Evolutionary conservation across 2,113 vertebrate species (phyloP).

Genomic region (Recurvirostra avosetta): DNA sequence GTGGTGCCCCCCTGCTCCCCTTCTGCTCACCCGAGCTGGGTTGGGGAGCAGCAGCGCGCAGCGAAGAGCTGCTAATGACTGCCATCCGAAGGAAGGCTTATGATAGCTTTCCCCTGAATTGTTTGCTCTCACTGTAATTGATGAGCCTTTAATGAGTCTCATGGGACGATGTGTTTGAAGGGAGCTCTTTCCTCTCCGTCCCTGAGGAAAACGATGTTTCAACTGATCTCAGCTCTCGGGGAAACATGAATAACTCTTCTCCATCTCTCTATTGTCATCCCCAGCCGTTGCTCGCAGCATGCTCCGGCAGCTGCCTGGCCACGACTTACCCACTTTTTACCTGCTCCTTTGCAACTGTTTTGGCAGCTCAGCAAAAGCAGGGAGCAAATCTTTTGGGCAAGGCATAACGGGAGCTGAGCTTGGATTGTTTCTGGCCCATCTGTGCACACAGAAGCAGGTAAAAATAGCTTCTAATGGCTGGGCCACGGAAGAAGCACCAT

Average conservation of each 20-base stretch:
- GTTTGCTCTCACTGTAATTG: constrained; percentile 41
- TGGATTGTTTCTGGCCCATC: constrained; percentile 41
- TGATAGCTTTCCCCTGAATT: background rate
- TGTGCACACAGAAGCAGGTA: background rate
- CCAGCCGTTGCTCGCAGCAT: background rate
- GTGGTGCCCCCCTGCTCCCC: background rate
- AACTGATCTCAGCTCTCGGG: constrained; percentile 26
- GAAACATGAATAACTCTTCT: constrained; percentile 48
- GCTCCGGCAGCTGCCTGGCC: constrained; percentile 20
- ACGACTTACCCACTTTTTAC: background rate
- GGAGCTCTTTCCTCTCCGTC: constrained; percentile 20
- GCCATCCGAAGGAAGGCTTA: background rate
- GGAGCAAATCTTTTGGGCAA: constrained; percentile 49
- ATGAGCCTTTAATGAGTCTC: constrained; percentile 58
- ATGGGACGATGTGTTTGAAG: constrained; percentile 13
- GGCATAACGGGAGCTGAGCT: constrained; percentile 15
- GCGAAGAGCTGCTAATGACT: background rate
- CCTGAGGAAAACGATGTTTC: constrained; percentile 3
- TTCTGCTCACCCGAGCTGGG: background rate
- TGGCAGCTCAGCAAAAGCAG: constrained; percentile 55
- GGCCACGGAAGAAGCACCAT: background rate
- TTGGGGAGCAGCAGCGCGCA: background rate
- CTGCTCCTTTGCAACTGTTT: constrained; percentile 13
- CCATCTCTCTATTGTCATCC: constrained; percentile 27
- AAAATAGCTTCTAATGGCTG: constrained; percentile 29